These are phyloP conservation scores for Gasterosteus aculeatus DNA, from an alignment of 2,113 vertebrate species.

Conservation along the genomic window DNA sequence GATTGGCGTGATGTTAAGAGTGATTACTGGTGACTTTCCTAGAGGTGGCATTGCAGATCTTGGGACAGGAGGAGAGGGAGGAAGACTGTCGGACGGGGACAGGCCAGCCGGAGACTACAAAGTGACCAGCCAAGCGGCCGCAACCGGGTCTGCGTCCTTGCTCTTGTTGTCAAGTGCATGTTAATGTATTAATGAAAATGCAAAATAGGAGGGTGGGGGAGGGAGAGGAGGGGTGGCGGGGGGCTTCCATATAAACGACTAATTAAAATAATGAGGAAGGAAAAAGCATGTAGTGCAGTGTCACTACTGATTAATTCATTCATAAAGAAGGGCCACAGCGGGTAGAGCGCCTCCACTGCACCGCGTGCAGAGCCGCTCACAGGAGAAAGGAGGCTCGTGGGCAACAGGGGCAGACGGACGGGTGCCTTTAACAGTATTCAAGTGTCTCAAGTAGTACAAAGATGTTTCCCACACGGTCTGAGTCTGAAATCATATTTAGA, in stretches of 20 bases:
- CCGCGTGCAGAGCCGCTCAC: constrained; percentile 71
- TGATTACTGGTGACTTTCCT: constrained; percentile 72
- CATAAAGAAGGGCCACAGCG: constrained; percentile 84
- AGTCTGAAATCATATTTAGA: constrained; percentile 4
- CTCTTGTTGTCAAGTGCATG: constrained; percentile 83
- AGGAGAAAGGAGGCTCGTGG: constrained; percentile 45
- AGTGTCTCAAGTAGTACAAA: constrained; percentile 63
- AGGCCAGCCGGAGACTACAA: constrained; percentile 68
- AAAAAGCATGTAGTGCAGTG: constrained; percentile 92
- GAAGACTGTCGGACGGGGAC: constrained; percentile 35
- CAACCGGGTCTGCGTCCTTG: constrained; percentile 74
- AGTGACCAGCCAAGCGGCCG: constrained; percentile 77
- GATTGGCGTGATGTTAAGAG: constrained; percentile 60
- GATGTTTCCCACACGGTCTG: constrained; percentile 6
- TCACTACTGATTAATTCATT: constrained; percentile 95
- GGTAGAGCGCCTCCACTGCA: constrained; percentile 69
- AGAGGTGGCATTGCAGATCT: constrained; percentile 56
- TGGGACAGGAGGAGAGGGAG: constrained; percentile 15
- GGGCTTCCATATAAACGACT: constrained; percentile 87
- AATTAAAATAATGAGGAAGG: constrained; percentile 95
- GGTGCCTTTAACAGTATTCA: constrained; percentile 42
- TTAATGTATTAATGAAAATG: constrained; percentile 91
- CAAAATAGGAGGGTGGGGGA: constrained; percentile 75
- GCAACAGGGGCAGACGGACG: constrained; percentile 54
- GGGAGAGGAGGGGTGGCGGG: too few species aligned